Percentiles rank a stretch among this genome's conserved stretches.
Conservation (phyloP, 1,140 invertebrate species). For the Archivesica marissinica region DNA sequence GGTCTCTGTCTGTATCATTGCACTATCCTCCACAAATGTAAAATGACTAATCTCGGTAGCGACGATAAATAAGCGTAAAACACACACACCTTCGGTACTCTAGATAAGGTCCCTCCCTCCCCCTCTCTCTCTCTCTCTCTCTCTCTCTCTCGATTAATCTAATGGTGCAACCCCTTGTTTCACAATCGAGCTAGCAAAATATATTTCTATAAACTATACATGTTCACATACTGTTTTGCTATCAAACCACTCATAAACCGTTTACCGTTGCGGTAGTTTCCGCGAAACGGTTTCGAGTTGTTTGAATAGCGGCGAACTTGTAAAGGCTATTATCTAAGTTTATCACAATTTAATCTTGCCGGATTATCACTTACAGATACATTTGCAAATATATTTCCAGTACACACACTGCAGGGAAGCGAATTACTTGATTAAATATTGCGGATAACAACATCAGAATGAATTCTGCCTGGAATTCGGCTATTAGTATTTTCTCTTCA, state of each 20-base stretch:
- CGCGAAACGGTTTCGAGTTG: neutral
- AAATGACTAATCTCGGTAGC: too few relatives aligned
- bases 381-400: neutral
- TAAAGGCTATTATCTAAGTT: slow-evolving; percentile 3
- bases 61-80: too few relatives aligned
- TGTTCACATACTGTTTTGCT: too few relatives aligned
- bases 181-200: too few relatives aligned
- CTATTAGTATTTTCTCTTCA: neutral
- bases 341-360: slow-evolving; percentile 5
- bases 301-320: slow-evolving; percentile 19
- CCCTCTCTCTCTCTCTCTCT: too few relatives aligned
- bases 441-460: neutral
- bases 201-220: too few relatives aligned
- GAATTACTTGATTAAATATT: slow-evolving; percentile 13
- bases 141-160: too few relatives aligned
- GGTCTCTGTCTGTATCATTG: too few relatives aligned
- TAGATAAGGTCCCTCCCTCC: too few relatives aligned
- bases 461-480: neutral
- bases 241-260: neutral
- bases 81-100: too few relatives aligned
- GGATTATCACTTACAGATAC: slow-evolving; percentile 29
- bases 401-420: slow-evolving; percentile 10
- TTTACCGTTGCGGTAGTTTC: neutral
- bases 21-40: too few relatives aligned
- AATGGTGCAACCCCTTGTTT: too few relatives aligned